Conservation (phyloP, 2,888 invertebrate genomes). For the Lasioglossum leucozonium region DNA sequence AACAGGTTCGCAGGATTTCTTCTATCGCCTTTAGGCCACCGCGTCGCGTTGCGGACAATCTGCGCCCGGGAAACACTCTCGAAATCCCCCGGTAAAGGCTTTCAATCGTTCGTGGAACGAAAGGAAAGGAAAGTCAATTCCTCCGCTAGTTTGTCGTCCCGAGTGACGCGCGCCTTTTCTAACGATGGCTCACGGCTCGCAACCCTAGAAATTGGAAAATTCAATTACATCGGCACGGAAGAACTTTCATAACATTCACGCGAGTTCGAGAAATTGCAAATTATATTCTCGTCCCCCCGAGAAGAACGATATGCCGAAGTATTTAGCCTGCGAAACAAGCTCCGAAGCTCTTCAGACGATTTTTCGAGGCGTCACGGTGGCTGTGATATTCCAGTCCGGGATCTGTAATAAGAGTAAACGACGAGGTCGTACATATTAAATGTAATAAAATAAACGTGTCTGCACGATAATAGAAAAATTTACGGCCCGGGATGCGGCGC, state of each 20-base stretch:
- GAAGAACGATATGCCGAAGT: background rate
- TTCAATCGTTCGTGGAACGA: slow-evolving; percentile 22
- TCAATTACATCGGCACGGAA: background rate
- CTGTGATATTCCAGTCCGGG: background rate
- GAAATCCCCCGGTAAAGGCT: slow-evolving; percentile 50
- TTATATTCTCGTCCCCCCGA: background rate
- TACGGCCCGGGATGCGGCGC: background rate
- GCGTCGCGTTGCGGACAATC: slow-evolving; percentile 20
- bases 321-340: background rate
- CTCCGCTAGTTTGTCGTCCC: slow-evolving; percentile 36
- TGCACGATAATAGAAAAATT: background rate
- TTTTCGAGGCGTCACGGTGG: no score
- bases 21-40: background rate
- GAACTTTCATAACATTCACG: background rate
- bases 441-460: background rate
- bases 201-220: background rate
- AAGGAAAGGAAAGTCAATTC: slow-evolving; percentile 5
- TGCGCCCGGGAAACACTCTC: slow-evolving; percentile 24
- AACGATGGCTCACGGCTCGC: background rate
- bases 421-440: background rate
- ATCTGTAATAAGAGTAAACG: background rate
- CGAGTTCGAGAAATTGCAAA: background rate
- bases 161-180: slow-evolving; percentile 26
- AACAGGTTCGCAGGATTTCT: slow-evolving; percentile 30
- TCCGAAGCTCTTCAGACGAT: background rate